phyloP scores from a whole-genome alignment of 2,888 invertebrate genomes.

The Ectropis crepuscularia region DNA sequence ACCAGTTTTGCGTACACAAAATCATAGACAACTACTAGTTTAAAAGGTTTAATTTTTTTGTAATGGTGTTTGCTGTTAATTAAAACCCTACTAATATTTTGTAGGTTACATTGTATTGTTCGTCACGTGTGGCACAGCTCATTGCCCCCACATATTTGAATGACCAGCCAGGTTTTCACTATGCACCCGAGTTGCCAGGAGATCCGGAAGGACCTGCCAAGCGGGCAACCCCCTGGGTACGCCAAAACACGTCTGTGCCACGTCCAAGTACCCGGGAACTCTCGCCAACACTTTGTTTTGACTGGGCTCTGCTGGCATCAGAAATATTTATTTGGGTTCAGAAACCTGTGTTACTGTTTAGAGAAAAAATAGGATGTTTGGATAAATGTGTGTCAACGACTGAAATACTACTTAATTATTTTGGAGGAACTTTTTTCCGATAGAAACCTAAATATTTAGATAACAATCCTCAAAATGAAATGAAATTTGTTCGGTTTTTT shows the following conservation, averaged over 20 bases:
- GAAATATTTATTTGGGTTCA: constrained; percentile 7
- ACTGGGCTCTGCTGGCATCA: constrained; percentile 20
- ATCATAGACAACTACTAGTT: too few species aligned
- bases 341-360: neutral
- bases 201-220: constrained; percentile 31
- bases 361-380: too few species aligned
- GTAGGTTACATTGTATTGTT: too few species aligned
- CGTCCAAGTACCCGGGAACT: constrained; percentile 17
- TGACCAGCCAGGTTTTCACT: constrained; percentile 25
- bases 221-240: constrained; percentile 24
- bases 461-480: too few species aligned
- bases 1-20: too few species aligned
- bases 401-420: too few species aligned
- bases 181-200: constrained; percentile 23
- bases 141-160: constrained; percentile 20
- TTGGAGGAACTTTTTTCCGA: too few species aligned
- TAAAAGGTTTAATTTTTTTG: too few species aligned
- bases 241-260: constrained; percentile 20
- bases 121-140: constrained; percentile 5
- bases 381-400: too few species aligned
- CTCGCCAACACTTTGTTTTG: constrained; percentile 25
- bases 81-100: constrained; percentile 1
- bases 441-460: too few species aligned
- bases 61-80: too few species aligned
- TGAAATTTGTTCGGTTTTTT: too few species aligned